Evolutionary conservation across 2,113 vertebrate species (phyloP).

Genomic region (Bolborhynchus lineola): DNA sequence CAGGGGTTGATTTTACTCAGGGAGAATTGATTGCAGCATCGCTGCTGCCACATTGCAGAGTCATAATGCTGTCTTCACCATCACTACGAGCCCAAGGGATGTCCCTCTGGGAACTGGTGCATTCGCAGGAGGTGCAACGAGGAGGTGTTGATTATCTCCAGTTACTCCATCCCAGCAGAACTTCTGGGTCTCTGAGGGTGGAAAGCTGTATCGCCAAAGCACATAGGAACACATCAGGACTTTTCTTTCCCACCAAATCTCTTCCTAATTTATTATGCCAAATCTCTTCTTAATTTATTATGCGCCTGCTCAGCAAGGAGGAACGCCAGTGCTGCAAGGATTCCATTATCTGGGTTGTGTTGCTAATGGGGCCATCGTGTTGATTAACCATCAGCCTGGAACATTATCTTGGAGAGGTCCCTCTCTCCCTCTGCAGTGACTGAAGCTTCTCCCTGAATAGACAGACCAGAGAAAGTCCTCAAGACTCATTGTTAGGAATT

Average conservation of each 20-base stretch:
- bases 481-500: not conserved
- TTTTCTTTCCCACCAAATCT: not conserved
- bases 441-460: not conserved
- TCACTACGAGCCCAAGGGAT: rapidly evolving
- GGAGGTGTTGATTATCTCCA: not conserved
- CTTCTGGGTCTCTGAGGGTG: not conserved
- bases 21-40: not conserved
- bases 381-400: not conserved
- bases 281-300: not conserved
- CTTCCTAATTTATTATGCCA: not conserved
- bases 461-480: not conserved
- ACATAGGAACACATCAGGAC: not conserved
- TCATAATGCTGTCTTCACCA: not conserved
- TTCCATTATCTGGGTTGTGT: not conserved
- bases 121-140: not conserved
- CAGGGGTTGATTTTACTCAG: not conserved
- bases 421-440: not conserved
- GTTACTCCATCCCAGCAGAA: not conserved
- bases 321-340: not conserved
- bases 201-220: not conserved
- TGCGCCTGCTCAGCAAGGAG: not conserved
- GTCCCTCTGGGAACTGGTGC: not conserved
- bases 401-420: not conserved
- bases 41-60: not conserved
- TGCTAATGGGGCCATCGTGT: not conserved